Base-by-base conservation (phyloP, 2,113 vertebrate species). In the Chaenocephalus aceratus region DNA sequence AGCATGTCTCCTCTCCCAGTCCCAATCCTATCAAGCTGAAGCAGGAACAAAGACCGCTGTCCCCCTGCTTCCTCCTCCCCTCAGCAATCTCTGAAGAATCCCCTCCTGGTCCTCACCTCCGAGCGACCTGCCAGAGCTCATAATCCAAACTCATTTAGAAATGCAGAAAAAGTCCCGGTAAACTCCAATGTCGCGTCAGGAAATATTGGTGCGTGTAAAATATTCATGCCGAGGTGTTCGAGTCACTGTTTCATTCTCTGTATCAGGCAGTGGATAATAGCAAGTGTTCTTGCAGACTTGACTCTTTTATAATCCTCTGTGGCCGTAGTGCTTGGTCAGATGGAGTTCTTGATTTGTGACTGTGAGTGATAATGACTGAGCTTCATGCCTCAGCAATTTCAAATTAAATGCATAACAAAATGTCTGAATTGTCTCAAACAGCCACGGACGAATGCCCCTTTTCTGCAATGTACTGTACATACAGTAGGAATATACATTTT, bases 121-220 rank as follows among this genome's bases (percentile, higher is more conserved):
- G 51, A 77, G 70, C 16, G 30, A 85, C 90, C 90, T 75, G 63
- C 66, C 75, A 75, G 51, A 80, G 63, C 83, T 89, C 81, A 77
- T 89, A 89, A 90, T 85, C 85, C 73, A 80, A 83, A 84, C 72
- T 88, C 77, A 60, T 80, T 89, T 64, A 67, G 75, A 84, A 74
- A 80, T 23, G 71, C 68, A 71, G 70, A 74, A 85, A 84, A 83
- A 74, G 36, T 78, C n/a, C 15, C 34, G 0, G 73, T 79, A 85
- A 86, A 72, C 81, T 77, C 63, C 74, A 36, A 3, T 75, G 75
- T 74, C 18, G 48, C n/a, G 21, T 62, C 78, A 69, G 76, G 74
- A 82, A 79, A 86, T 88, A 83, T 76, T 75, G 80, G 79, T 73
- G 76, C 61, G 5, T 90, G 83, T 89, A 61, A 90, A 88, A 90